These are phyloP conservation scores for Cyphomyrmex costatus DNA, from an alignment of 1,140 invertebrate species.

Conservation along the genomic window DNA sequence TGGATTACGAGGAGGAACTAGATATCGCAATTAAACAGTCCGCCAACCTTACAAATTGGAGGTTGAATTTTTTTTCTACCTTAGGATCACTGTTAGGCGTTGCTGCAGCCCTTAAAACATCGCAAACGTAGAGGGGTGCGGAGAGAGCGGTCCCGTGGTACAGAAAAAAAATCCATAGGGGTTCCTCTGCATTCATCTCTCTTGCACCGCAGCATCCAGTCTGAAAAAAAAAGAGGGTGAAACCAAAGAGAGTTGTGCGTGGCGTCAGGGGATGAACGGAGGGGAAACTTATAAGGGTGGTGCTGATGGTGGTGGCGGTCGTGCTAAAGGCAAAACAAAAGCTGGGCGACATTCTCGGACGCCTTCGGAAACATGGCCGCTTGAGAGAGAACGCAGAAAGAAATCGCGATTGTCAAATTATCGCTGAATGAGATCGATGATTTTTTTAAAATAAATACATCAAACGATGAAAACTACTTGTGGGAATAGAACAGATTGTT, in stretches of 20 bases:
- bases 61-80: slow-evolving; percentile 82
- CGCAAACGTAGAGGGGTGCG: slow-evolving; percentile 65
- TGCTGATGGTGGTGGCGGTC: slow-evolving; percentile 77
- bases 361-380: slow-evolving; percentile 72
- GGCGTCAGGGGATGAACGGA: slow-evolving; percentile 58
- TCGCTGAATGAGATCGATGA: slow-evolving; percentile 9
- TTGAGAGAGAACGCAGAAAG: background rate
- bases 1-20: slow-evolving; percentile 78
- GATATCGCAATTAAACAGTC: slow-evolving; percentile 85
- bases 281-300: slow-evolving; percentile 68
- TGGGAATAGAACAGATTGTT: background rate
- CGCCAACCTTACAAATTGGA: slow-evolving; percentile 83
- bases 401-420: slow-evolving; percentile 26
- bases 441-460: background rate
- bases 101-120: slow-evolving; percentile 75
- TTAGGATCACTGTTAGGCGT: slow-evolving; percentile 50
- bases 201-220: slow-evolving; percentile 46
- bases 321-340: slow-evolving; percentile 84
- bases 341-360: slow-evolving; percentile 74
- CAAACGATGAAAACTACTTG: background rate
- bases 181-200: slow-evolving; percentile 69
- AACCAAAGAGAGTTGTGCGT: slow-evolving; percentile 66
- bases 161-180: slow-evolving; percentile 86
- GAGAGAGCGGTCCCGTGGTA: slow-evolving; percentile 71
- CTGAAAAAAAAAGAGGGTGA: slow-evolving; percentile 52